Conservation (phyloP, 2,797 vertebrate genomes). For the Acanthurus lineatus region DNA sequence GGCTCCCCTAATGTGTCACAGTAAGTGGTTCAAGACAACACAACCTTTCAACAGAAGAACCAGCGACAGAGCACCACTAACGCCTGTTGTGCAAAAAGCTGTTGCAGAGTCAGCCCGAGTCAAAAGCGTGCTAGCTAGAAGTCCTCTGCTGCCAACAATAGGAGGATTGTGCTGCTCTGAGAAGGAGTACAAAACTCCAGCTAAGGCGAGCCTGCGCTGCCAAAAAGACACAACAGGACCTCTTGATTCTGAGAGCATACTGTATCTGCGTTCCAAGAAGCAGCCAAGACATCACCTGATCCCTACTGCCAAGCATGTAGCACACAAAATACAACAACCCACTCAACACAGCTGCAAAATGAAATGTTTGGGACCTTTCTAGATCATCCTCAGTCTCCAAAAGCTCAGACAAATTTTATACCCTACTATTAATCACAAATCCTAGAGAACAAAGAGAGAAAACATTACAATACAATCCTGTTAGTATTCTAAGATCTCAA, state of each 20-base stretch:
- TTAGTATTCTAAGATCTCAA: constrained; percentile 30
- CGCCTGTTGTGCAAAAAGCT: constrained; percentile 48
- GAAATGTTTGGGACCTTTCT: not conserved
- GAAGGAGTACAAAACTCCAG: constrained; percentile 34
- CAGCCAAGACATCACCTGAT: constrained; percentile 23
- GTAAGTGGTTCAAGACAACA: constrained; percentile 57
- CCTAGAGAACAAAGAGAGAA: constrained; percentile 14
- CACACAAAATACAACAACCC: constrained; percentile 4
- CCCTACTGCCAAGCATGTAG: constrained; percentile 1
- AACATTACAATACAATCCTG: constrained; percentile 23
- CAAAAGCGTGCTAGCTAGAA: constrained; percentile 44
- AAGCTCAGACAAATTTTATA: constrained; percentile 3
- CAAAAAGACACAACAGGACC: constrained; percentile 42
- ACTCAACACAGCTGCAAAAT: not conserved
- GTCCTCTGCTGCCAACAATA: constrained; percentile 57
- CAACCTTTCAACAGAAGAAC: constrained; percentile 48
- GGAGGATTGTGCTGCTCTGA: constrained; percentile 57
- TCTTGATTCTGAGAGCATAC: constrained; percentile 28
- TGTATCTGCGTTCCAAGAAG: constrained; percentile 26
- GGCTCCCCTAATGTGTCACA: constrained; percentile 53
- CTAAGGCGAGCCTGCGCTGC: constrained; percentile 27
- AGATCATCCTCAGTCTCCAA: constrained; percentile 3
- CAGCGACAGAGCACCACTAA: constrained; percentile 42
- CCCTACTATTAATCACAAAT: constrained; percentile 6
- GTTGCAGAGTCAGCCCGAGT: constrained; percentile 53